Evolutionary conservation across 2,113 vertebrate species (phyloP).

Genomic region (Cricetomys ansorgei): DNA sequence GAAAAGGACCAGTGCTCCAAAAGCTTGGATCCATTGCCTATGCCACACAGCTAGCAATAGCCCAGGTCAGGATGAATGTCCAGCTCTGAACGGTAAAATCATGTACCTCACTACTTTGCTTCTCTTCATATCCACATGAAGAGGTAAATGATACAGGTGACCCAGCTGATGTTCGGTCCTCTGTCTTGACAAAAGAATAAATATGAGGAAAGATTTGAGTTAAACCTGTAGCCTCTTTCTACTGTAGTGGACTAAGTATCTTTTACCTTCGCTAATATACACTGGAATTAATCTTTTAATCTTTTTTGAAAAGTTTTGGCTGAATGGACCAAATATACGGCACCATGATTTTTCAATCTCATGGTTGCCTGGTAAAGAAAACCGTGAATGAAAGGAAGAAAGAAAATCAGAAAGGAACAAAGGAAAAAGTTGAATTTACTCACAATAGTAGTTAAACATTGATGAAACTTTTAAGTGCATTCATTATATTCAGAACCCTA

Average conservation of each 20-base stretch:
- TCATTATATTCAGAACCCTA: background rate
- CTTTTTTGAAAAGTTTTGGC: background rate
- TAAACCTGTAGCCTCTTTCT: background rate
- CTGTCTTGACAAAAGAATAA: background rate
- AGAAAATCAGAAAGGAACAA: background rate
- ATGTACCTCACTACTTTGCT: background rate
- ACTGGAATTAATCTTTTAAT: background rate
- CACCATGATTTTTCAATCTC: background rate
- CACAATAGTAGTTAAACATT: background rate
- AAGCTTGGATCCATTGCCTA: background rate
- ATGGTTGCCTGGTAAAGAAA: background rate
- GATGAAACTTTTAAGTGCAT: background rate
- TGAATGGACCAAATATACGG: background rate
- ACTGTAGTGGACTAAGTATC: background rate
- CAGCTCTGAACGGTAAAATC: background rate
- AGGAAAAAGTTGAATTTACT: background rate
- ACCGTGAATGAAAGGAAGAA: background rate
- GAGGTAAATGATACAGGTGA: background rate
- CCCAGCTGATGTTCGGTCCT: background rate
- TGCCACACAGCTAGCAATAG: background rate
- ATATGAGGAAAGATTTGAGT: background rate
- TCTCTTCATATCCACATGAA: background rate
- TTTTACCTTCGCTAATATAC: background rate
- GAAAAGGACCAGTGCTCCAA: background rate
- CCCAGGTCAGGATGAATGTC: background rate